Evolutionary conservation across 2,113 vertebrate species (phyloP), one percentile per base, ranked within the genome.

Genomic region (Beaufortia kweichowensis): DNA sequence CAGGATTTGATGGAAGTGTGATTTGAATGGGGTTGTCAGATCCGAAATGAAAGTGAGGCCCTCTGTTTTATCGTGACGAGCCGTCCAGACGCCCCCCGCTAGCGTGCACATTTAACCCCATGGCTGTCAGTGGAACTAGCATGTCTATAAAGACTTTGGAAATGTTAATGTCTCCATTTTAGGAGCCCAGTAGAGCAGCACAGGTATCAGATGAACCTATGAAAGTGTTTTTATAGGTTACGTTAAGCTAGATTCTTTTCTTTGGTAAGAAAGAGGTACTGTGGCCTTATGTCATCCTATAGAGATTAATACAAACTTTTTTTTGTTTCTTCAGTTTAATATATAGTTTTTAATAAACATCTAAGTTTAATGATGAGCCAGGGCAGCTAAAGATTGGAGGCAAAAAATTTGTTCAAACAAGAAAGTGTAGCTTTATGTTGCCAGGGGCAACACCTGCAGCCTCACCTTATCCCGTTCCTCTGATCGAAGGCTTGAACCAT

Each of bases 401-500:
- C 43, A 48, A 48, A 48, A 15, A n/a, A 53, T 19, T 6, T 1
- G 17, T 53, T 53, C 4, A 53, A 53, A n/a, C 48, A 21, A 53
- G 7, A 69, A 14, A 55, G 23, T 35, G n/a, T 31, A 55, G 31
- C 33, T 11, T 69, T 29, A 35, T 1, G 6, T 21, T 68, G 3
- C 28, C 48, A 21, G 17, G 6, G n/a, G 48, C 33, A 53, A 62
- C 33, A 53, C 41, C 39, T 14, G 24, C 43, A 46, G 29, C 23
- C 89, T 84, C 93, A 99, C 97, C 96, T 93, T 83, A 98, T 93
- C 77, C 97, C 97, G 76, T 97, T 98, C 78, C 95, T 93, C 87
- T 98, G 95, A 88, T 98, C 97, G 85, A 99, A 99, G 76, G 96
- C 97, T 86, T 95, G 94, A 76, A 95, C 93, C 95, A 99, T 96